Evolutionary conservation across 64 coral and sea anemone genomes (phyloP).

Genomic region (Montipora sp.): DNA sequence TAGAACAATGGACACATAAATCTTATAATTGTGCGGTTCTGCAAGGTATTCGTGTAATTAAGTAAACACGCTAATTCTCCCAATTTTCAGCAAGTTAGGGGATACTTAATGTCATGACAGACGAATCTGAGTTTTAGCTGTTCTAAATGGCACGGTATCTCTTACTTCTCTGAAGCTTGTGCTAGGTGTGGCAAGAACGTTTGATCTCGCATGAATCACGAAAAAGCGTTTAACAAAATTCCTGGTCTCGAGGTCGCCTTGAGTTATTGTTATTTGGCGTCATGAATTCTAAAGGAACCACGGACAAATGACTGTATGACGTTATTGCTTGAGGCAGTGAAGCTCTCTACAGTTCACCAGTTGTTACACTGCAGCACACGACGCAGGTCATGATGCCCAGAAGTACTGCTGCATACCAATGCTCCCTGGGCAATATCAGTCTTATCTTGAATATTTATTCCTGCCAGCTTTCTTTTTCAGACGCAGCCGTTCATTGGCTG

Average conservation of each 20-base stretch:
- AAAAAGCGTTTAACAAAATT: background rate
- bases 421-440: too few species aligned
- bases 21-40: background rate
- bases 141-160: background rate
- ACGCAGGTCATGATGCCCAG: background rate
- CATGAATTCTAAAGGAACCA: slow-evolving; percentile 22
- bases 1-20: background rate
- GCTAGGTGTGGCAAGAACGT: background rate
- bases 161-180: background rate
- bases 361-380: too few species aligned
- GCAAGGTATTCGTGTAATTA: slow-evolving; percentile 38
- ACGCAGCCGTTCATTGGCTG: too few species aligned
- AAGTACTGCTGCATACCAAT: background rate
- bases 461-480: too few species aligned
- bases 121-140: background rate
- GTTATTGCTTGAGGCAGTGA: slow-evolving; percentile 39
- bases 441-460: background rate
- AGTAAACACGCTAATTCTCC: background rate
- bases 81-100: background rate
- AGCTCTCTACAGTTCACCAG: slow-evolving; percentile 15
- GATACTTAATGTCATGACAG: background rate
- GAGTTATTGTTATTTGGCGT: slow-evolving; percentile 13
- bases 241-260: background rate
- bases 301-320: slow-evolving; percentile 26
- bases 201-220: background rate